Conservation (phyloP, 2,113 vertebrate genomes). For the Regulus satrapa region DNA sequence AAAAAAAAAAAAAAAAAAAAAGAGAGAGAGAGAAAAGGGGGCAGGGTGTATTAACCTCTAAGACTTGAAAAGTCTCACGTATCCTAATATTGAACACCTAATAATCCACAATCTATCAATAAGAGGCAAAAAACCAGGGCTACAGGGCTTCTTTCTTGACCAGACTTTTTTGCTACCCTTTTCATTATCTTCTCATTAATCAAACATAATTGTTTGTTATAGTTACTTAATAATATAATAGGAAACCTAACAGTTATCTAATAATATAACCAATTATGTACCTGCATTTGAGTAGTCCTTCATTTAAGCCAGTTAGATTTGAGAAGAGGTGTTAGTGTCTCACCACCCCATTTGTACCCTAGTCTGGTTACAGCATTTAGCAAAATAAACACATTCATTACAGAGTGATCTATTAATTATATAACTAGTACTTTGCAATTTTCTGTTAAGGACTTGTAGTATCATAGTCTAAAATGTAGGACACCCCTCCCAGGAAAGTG, state of each 20-base stretch:
- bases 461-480: not conserved
- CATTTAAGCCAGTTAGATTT: not conserved
- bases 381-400: not conserved
- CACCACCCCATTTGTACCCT: not conserved
- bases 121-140: not conserved
- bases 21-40: fast-evolving
- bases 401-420: not conserved
- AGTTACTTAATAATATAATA: not conserved
- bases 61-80: not conserved
- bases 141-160: fast-evolving
- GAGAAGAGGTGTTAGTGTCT: not conserved
- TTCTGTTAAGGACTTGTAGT: not conserved
- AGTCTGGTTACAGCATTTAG: not conserved
- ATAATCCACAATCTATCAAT: not conserved
- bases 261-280: not conserved
- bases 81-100: not conserved
- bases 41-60: not conserved
- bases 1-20: no score
- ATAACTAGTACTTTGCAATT: not conserved
- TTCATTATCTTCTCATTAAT: not conserved
- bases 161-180: not conserved
- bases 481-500: not conserved
- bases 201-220: not conserved
- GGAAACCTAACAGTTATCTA: not conserved
- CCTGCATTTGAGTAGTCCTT: not conserved